phyloP scores from a whole-genome alignment of 1,140 invertebrate genomes.

The Aphaenogaster floridana region DNA sequence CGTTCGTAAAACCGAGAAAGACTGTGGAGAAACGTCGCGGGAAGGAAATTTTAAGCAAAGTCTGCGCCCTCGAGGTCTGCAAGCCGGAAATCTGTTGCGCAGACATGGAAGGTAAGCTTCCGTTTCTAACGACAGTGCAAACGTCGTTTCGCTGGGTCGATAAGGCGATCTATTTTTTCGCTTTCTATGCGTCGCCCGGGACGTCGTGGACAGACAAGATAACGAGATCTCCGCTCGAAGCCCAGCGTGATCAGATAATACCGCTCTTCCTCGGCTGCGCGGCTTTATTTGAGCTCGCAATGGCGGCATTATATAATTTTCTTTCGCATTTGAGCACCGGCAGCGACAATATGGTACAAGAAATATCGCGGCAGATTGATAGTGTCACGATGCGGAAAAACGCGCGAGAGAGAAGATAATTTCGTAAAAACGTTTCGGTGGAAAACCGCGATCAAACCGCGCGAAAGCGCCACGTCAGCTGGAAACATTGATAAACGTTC shows the following conservation, averaged over 20 bases:
- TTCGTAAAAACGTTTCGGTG: conserved; percentile 16
- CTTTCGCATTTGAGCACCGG: neutral
- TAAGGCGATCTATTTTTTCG: conserved; percentile 25
- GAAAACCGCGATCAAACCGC: conserved; percentile 28
- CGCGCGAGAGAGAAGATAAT: conserved; percentile 22
- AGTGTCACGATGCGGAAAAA: conserved; percentile 24
- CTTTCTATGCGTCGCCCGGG: neutral
- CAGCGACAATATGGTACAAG: neutral
- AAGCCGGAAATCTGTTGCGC: conserved; percentile 73
- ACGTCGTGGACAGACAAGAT: conserved; percentile 12
- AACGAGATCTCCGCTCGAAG: conserved; percentile 23
- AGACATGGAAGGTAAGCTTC: conserved; percentile 59
- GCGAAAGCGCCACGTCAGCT: conserved; percentile 34
- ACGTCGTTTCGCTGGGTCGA: neutral
- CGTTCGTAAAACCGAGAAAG: conserved; percentile 31
- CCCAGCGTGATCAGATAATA: conserved; percentile 23
- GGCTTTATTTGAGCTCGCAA: conserved; percentile 13
- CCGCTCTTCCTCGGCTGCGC: neutral
- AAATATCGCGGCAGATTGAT: conserved; percentile 36
- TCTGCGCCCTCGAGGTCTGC: conserved; percentile 61
- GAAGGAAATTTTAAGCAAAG: conserved; percentile 42
- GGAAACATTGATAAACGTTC: conserved; percentile 57
- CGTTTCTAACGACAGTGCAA: neutral
- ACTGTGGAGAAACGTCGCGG: conserved; percentile 11
- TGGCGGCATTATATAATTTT: conserved; percentile 36